phyloP scores from a whole-genome alignment of 1,140 invertebrate species.

The Plodia interpunctella region DNA sequence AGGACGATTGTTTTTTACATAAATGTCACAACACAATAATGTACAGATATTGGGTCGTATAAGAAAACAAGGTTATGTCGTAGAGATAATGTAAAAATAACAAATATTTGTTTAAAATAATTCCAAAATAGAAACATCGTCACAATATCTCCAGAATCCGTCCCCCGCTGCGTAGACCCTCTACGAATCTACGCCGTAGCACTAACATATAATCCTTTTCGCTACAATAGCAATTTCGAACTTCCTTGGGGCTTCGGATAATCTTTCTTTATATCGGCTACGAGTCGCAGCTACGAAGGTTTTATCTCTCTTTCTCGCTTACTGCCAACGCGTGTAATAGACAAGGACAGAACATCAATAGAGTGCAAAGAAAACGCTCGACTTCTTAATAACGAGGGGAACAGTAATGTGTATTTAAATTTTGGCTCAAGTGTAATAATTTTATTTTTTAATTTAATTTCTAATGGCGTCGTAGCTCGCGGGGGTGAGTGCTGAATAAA shows the following conservation, averaged over 20 bases:
- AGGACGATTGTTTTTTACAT: too few relatives aligned
- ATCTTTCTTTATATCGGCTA: constrained; percentile 78
- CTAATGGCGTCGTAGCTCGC: constrained; percentile 51
- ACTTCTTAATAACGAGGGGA: constrained; percentile 73
- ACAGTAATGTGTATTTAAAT: constrained; percentile 77
- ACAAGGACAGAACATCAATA: constrained; percentile 28
- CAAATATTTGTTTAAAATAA: too few relatives aligned
- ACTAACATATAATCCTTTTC: constrained; percentile 79
- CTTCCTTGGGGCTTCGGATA: constrained; percentile 78
- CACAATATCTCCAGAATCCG: constrained; percentile 49
- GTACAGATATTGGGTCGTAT: too few relatives aligned
- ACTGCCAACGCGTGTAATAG: constrained; percentile 28
- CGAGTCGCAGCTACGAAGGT: constrained; percentile 45
- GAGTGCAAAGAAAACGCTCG: constrained; percentile 56
- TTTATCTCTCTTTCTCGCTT: constrained; percentile 34
- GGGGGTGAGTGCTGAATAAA: constrained; percentile 42
- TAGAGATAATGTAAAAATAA: too few relatives aligned
- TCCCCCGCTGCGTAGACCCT: constrained; percentile 52
- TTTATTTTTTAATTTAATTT: constrained; percentile 77
- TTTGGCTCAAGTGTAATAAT: constrained; percentile 73
- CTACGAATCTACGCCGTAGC: constrained; percentile 69
- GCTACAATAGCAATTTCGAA: constrained; percentile 79
- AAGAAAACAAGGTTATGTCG: too few relatives aligned
- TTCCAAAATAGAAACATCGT: too few relatives aligned
- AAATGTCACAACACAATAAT: too few relatives aligned